These are phyloP conservation scores for Brachyrhaphis roseni DNA, from an alignment of 2,797 vertebrate species.

Conservation along the genomic window DNA sequence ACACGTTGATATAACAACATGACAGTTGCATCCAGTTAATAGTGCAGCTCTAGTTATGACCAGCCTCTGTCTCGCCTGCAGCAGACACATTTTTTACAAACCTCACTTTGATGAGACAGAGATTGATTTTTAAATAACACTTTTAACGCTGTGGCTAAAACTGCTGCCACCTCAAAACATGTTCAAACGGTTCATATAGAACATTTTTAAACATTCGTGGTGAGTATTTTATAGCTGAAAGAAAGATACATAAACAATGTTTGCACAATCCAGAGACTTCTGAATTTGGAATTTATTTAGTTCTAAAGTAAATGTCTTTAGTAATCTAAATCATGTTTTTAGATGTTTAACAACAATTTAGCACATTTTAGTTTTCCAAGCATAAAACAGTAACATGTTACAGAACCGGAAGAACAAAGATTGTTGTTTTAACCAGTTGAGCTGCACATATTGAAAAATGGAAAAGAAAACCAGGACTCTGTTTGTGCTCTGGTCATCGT, in stretches of 20 bases:
- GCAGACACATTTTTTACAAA: not conserved
- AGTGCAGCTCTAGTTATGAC: not conserved
- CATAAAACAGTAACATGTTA: not conserved
- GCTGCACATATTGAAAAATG: no score
- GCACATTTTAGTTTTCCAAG: not conserved
- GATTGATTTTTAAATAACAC: not conserved
- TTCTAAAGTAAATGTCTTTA: not conserved
- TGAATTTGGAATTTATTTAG: not conserved
- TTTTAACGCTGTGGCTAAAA: not conserved
- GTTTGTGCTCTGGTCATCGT: not conserved
- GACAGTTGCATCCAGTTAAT: not conserved
- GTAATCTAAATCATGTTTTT: not conserved
- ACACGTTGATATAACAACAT: not conserved
- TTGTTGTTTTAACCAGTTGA: not conserved
- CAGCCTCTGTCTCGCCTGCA: not conserved
- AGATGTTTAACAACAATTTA: no score
- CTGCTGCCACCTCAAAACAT: not conserved
- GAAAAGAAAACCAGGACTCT: not conserved
- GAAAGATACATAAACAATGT: not conserved
- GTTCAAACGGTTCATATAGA: not conserved
- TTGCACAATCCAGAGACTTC: not conserved
- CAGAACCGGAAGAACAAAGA: no score
- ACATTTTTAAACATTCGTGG: not conserved
- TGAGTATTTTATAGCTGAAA: not conserved
- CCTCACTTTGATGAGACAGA: not conserved